A percentile compares a stretch with the other conserved stretches of the same genome.
Conservation (phyloP, 1,140 invertebrate species). For the Apolygus lucorum region DNA sequence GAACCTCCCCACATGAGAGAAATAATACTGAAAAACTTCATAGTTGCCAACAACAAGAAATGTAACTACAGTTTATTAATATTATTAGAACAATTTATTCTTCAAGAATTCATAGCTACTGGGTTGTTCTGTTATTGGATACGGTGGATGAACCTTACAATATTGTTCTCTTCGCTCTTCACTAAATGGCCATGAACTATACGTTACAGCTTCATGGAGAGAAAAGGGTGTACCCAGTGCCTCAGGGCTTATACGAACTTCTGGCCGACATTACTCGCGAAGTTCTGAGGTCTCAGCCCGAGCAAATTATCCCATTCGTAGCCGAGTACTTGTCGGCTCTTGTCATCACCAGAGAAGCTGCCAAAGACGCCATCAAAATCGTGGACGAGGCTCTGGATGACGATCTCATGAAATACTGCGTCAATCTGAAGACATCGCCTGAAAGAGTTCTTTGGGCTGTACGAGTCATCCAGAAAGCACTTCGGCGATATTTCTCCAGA, state of each 20-base stretch:
- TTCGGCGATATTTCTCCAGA: neutral
- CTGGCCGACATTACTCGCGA: slow-evolving; percentile 29
- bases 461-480: neutral
- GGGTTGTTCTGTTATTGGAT: too few relatives aligned
- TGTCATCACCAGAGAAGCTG: neutral
- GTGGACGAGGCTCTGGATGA: slow-evolving; percentile 11
- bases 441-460: neutral
- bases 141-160: too few relatives aligned
- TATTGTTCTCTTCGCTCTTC: too few relatives aligned
- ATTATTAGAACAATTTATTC: too few relatives aligned
- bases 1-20: too few relatives aligned
- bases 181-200: too few relatives aligned
- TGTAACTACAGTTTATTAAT: too few relatives aligned
- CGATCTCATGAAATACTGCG: neutral
- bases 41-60: too few relatives aligned
- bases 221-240: slow-evolving; percentile 22
- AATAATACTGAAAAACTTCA: too few relatives aligned
- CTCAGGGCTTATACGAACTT: slow-evolving; percentile 28
- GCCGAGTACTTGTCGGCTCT: slow-evolving; percentile 25
- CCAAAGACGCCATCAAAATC: neutral
- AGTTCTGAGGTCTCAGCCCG: slow-evolving; percentile 27
- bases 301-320: slow-evolving; percentile 23
- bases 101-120: too few relatives aligned
- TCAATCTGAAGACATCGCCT: neutral
- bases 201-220: slow-evolving; percentile 28